Evolutionary conservation across 2,797 vertebrate species (phyloP), one percentile per base, ranked within the genome.

Genomic region (Serranus cabrilla): DNA sequence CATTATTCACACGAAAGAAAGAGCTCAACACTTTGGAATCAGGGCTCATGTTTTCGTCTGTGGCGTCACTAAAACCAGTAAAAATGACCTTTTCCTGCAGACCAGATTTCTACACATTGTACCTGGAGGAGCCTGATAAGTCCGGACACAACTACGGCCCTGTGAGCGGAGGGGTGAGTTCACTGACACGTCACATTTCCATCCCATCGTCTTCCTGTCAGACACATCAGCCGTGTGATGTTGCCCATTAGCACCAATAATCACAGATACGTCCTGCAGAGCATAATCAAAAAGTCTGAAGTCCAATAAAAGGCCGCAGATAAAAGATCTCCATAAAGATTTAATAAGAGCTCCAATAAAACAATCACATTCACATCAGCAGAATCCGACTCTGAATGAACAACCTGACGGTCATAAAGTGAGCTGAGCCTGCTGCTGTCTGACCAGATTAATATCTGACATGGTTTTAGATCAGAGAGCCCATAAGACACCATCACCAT

Each of bases 41-140:
- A 3, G 18, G 4, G n/a, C 13, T 18, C 5, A 16, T 37, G 16
- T 56, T n/a, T 52, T 40, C 11, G n/a, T 2, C 21, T 5, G 8
- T 49, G 11, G 7, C 0, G 1, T 57, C 20, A 6, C 14, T 18
- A 21, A 45, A 51, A 17, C 18, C 0, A 52, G 2, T 62, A n/a
- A 23, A 27, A 20, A 1, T 43, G 1, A 5, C 11, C 0, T 47
- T 60, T 40, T 18, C 39, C 4, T 37, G 5, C 72, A 99, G 98
- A 92, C 98, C 98, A 86, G 96, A 99, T 91, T 98, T 99, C 95
- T 97, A 94, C 94, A 99, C 97, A 50, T 86, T 99, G 80, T 99
- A 99, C 93, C 95, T 99, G 94, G 97, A 98, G 94, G 98, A 99
- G 89, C 98, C 98, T 18, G 98, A 99, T 92, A 95, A 94, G 74